Conservation (phyloP, 2,888 invertebrate genomes). For the Drosophila greeni region DNA sequence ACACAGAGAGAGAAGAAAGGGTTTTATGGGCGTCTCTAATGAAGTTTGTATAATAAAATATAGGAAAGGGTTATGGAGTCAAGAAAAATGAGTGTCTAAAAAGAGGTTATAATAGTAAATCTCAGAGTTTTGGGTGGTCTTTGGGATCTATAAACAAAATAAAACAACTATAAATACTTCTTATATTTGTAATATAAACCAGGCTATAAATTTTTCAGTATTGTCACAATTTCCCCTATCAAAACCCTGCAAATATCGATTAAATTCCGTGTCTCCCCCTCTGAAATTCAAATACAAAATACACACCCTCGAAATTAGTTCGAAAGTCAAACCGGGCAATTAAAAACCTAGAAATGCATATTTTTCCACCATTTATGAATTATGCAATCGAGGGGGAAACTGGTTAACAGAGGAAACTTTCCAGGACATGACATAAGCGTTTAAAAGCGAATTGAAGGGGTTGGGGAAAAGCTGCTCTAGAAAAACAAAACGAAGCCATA, state of each 20-base stretch:
- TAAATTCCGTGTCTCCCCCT: background rate
- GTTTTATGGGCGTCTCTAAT: slow-evolving; percentile 29
- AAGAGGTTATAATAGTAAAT: background rate
- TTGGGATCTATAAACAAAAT: background rate
- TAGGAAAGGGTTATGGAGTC: slow-evolving; percentile 4
- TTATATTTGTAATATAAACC: too few relatives aligned
- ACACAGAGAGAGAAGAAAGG: slow-evolving; percentile 16
- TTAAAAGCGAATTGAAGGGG: slow-evolving; percentile 38
- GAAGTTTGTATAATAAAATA: slow-evolving; percentile 23
- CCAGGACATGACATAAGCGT: slow-evolving; percentile 63
- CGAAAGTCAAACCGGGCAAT: slow-evolving; percentile 16
- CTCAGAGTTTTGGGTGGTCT: slow-evolving; percentile 15
- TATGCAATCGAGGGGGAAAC: slow-evolving; percentile 43
- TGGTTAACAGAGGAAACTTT: slow-evolving; percentile 16
- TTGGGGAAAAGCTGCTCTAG: background rate
- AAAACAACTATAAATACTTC: too few relatives aligned
- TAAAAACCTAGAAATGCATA: slow-evolving; percentile 39
- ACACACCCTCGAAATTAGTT: slow-evolving; percentile 21
- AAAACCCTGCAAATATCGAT: slow-evolving; percentile 12
- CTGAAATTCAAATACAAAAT: background rate
- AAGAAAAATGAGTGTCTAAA: background rate
- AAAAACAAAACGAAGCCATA: slow-evolving; percentile 31
- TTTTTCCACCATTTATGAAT: slow-evolving; percentile 55
- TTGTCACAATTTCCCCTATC: background rate
- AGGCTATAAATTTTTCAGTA: background rate